Base-by-base conservation (phyloP, 2,888 invertebrate species). In the Drosophila lacicola region DNA sequence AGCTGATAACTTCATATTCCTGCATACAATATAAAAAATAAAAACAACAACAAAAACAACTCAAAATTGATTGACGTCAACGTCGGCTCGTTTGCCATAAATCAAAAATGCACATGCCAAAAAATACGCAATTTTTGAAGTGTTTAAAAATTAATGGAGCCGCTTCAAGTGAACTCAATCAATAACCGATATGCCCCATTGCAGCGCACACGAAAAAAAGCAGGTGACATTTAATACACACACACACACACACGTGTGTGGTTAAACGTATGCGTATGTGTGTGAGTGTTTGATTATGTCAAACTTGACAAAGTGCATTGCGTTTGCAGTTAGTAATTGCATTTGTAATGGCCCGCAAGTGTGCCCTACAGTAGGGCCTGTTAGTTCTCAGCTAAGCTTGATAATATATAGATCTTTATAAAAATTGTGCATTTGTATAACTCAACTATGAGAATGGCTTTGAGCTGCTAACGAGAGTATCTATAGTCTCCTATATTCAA, bases 71-170 rank as follows among this genome's bases (percentile, higher is more conserved):
- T 82, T 80, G 84, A 83, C 84, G 76, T 70, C 80, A 70, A 58
- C 68, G 37, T 72, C 67, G 36, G 14, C 62, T 29, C 57, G 66
- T 67, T 55, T 57, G 57, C 63, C 65, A 83, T 82, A 83, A 84
- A 82, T 83, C 82, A 84, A 80, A 77, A 67, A 84, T 84, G 80
- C 74, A 79, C 72, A 69, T 61, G 78, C 64, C 82, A 79, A 84
- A 69, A 75, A 72, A 81, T 68, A 65, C 70, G 64, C 70, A 82
- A 65, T 82, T 82, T 80, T 82, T 63, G 42, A 70, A 76, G 66
- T 80, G 69, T 67, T 83, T 84, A 84, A 83, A 83, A 69, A 82
- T 84, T 74, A 80, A 84, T 84, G 65, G 62, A 14, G 49, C 55
- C 57, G 58, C 68, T 60, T 54, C 62, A 55, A 73, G 50, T 46